Evolutionary conservation across 2,113 vertebrate genomes (phyloP).

Genomic region (Mobula hypostoma): DNA sequence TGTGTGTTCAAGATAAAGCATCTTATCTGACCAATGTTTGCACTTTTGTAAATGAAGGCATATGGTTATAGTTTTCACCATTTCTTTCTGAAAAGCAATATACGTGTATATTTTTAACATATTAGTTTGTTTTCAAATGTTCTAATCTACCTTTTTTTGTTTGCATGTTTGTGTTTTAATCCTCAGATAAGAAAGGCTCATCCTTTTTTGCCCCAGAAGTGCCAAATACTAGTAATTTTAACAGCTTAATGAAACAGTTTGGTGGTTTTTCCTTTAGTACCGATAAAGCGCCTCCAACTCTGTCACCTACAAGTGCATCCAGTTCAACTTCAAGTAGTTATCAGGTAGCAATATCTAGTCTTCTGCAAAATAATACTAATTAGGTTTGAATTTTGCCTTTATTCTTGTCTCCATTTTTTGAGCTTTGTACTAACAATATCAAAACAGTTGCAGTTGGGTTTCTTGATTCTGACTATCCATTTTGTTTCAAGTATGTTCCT

Average conservation of each 20-base stretch:
- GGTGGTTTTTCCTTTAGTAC: constrained; percentile 49
- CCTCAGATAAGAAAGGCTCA: constrained; percentile 67
- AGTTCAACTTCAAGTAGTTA: constrained; percentile 56
- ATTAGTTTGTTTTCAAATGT: not conserved
- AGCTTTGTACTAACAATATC: not conserved
- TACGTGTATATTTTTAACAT: not conserved
- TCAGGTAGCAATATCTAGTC: constrained; percentile 47
- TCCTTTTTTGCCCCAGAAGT: constrained; percentile 65
- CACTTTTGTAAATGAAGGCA: not conserved
- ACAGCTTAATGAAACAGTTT: constrained; percentile 60
- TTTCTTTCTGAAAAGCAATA: not conserved
- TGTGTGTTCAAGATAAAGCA: not conserved
- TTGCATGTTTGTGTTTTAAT: not conserved
- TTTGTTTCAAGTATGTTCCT: not conserved
- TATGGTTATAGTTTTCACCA: not conserved
- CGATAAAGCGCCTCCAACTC: constrained; percentile 14
- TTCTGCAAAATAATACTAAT: not conserved
- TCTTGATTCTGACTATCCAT: not conserved
- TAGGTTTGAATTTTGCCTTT: not conserved
- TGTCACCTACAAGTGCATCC: not conserved
- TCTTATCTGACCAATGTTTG: not conserved
- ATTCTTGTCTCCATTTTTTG: not conserved
- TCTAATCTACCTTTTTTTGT: not conserved
- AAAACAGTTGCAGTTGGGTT: not conserved
- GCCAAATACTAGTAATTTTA: constrained; percentile 71